Evolutionary conservation across 2,888 invertebrate species (phyloP).

Genomic region (Epirrita christyi): DNA sequence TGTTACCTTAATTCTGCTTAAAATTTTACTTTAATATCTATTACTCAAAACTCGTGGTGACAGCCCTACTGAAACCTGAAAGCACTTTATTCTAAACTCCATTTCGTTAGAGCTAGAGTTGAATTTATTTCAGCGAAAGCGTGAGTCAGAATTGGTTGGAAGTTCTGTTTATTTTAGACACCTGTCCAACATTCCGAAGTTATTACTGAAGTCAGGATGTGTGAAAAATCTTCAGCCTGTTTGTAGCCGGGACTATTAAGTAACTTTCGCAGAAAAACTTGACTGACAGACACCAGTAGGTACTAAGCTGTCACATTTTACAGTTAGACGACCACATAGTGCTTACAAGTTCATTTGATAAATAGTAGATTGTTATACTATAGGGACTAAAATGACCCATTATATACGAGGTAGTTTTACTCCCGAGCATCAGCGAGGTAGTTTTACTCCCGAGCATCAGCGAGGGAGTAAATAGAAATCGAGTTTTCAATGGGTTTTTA

Average conservation of each 20-base stretch:
- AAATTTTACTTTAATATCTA: not conserved
- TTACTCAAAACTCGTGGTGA: constrained; percentile 10
- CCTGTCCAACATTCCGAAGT: constrained; percentile 26
- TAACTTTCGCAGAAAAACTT: not conserved
- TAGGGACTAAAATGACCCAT: no score
- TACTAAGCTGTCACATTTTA: constrained; percentile 1
- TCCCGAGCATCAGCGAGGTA: no score
- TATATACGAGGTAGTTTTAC: no score
- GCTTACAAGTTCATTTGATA: no score
- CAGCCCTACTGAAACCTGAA: constrained; percentile 38
- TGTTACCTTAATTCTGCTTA: not conserved
- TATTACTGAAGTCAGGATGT: constrained; percentile 26
- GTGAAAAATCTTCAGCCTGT: constrained; percentile 11
- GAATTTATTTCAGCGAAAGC: constrained; percentile 37
- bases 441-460: no score
- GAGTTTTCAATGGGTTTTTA: no score
- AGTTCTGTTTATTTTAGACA: constrained; percentile 39
- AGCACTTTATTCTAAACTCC: constrained; percentile 39
- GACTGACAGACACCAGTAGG: no score
- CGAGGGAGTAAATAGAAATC: no score
- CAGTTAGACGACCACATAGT: not conserved
- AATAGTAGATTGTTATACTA: no score
- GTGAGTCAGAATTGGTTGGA: constrained; percentile 43
- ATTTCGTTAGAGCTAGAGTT: constrained; percentile 34
- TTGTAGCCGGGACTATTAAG: not conserved